phyloP scores from a whole-genome alignment of 92 coral and sea anemone species.

The Desmophyllum pertusum region DNA sequence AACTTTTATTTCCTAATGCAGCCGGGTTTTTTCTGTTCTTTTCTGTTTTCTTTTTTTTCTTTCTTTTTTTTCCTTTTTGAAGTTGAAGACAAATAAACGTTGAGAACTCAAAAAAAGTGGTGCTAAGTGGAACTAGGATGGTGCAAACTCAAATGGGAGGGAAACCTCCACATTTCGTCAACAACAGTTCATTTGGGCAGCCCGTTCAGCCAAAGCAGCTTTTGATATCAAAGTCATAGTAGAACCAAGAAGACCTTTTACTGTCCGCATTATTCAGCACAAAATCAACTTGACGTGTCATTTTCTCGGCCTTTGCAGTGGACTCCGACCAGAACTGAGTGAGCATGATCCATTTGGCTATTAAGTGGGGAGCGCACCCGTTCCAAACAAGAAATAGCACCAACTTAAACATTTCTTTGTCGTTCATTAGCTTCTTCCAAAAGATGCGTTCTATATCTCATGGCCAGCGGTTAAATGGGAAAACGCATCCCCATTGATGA shows the following conservation, averaged over 20 bases:
- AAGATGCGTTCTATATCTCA: not conserved
- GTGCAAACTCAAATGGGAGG: too few species aligned
- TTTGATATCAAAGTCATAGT: too few species aligned
- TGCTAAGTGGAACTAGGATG: too few species aligned
- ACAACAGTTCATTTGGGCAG: too few species aligned
- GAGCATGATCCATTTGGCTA: conserved; percentile 20
- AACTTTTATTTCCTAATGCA: not conserved
- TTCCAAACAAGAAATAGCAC: conserved; percentile 22
- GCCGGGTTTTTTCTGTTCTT: too few species aligned
- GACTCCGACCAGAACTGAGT: conserved; percentile 18
- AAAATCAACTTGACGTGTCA: conserved; percentile 32
- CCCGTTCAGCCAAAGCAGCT: too few species aligned
- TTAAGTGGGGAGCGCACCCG: conserved; percentile 28
- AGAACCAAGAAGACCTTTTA: not conserved
- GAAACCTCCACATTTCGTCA: too few species aligned
- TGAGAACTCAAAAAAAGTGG: too few species aligned
- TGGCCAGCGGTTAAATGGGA: conserved; percentile 18
- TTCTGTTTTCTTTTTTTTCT: too few species aligned
- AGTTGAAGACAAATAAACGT: too few species aligned
- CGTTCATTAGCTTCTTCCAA: conserved; percentile 11
- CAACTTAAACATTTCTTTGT: conserved; percentile 16
- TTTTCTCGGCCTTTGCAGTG: conserved; percentile 28
- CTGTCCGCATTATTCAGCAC: conserved; percentile 14
- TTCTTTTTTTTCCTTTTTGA: too few species aligned
- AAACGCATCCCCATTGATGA: conserved; percentile 27